Percentiles rank a stretch among this genome's conserved stretches.
phyloP scores from a whole-genome alignment of 1,140 invertebrate genomes.

The Vollenhovia emeryi region DNA sequence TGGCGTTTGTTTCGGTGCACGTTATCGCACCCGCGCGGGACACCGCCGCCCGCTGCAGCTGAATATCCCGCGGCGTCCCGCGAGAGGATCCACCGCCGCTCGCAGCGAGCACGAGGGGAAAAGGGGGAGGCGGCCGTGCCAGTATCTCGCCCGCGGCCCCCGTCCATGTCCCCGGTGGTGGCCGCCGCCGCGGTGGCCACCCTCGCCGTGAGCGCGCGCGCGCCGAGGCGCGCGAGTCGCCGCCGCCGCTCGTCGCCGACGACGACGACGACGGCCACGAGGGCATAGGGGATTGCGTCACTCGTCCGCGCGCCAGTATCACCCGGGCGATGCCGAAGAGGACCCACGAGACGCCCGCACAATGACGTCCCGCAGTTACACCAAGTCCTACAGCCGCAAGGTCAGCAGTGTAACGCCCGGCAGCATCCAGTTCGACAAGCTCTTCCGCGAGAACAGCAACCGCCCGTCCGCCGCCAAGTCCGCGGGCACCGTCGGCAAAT shows the following conservation, averaged over 20 bases:
- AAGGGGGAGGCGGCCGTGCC: too few species aligned
- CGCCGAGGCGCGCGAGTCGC: neutral
- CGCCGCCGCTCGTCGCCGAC: slow-evolving; percentile 5
- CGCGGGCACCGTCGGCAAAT: slow-evolving; percentile 95
- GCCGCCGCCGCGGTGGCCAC: too few species aligned
- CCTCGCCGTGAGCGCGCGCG: slow-evolving; percentile 13
- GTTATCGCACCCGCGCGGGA: slow-evolving; percentile 67
- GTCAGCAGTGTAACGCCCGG: slow-evolving; percentile 84
- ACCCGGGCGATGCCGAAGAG: slow-evolving; percentile 73
- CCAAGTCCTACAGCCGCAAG: slow-evolving; percentile 86
- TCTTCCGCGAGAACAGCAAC: slow-evolving; percentile 95
- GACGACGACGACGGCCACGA: too few species aligned
- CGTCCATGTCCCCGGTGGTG: too few species aligned
- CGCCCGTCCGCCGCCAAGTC: slow-evolving; percentile 94
- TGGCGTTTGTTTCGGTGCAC: slow-evolving; percentile 83
- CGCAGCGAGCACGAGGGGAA: too few species aligned
- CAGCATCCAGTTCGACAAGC: slow-evolving; percentile 91
- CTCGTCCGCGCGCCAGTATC: slow-evolving; percentile 63
- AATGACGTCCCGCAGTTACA: slow-evolving; percentile 87
- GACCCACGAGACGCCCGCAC: slow-evolving; percentile 70
- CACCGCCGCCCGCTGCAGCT: slow-evolving; percentile 46
- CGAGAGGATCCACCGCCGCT: too few species aligned
- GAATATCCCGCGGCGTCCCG: too few species aligned
- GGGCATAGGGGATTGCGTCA: slow-evolving; percentile 43
- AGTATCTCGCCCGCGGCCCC: too few species aligned